Percentiles rank a stretch among this genome's conserved stretches.
Conservation (phyloP, 2,888 invertebrate species). For the Chloroclystis v-ata region DNA sequence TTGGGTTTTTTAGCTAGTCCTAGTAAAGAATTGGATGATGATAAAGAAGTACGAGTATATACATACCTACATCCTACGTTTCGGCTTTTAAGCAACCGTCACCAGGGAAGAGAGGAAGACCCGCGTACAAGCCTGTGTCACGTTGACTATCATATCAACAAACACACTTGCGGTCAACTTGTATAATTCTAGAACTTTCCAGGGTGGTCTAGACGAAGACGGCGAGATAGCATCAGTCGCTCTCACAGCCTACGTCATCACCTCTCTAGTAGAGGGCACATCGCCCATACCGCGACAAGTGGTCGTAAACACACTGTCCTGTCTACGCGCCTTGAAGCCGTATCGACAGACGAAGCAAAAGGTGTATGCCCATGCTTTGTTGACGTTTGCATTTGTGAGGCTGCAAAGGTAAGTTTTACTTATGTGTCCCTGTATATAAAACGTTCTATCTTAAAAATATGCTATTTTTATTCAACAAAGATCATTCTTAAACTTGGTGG, state of each 20-base stretch:
- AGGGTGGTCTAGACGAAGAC: slow-evolving; percentile 77
- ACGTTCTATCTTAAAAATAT: background rate
- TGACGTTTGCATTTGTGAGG: slow-evolving; percentile 55
- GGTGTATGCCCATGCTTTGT: slow-evolving; percentile 53
- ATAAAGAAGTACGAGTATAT: too few species aligned
- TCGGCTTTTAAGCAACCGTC: too few species aligned
- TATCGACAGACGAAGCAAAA: slow-evolving; percentile 42
- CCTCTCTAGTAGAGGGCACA: slow-evolving; percentile 80
- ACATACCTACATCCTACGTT: too few species aligned
- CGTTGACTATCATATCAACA: too few species aligned
- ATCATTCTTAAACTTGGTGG: too few species aligned
- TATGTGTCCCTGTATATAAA: too few species aligned
- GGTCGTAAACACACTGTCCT: slow-evolving; percentile 78
- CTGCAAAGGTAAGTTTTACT: slow-evolving; percentile 29
- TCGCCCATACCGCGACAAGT: slow-evolving; percentile 63
- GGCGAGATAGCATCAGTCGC: slow-evolving; percentile 78
- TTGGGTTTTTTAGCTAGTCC: too few species aligned
- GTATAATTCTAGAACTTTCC: slow-evolving; percentile 10
- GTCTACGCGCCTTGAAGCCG: slow-evolving; percentile 71
- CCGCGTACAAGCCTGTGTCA: too few species aligned
- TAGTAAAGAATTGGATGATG: too few species aligned
- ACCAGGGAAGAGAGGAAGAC: too few species aligned
- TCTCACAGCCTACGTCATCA: slow-evolving; percentile 83
- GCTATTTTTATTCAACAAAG: too few species aligned
- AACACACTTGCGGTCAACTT: too few species aligned